Evolutionary conservation across 1,140 invertebrate genomes (phyloP).

Genomic region (Pachyrhynchus sulphureomaculatus): DNA sequence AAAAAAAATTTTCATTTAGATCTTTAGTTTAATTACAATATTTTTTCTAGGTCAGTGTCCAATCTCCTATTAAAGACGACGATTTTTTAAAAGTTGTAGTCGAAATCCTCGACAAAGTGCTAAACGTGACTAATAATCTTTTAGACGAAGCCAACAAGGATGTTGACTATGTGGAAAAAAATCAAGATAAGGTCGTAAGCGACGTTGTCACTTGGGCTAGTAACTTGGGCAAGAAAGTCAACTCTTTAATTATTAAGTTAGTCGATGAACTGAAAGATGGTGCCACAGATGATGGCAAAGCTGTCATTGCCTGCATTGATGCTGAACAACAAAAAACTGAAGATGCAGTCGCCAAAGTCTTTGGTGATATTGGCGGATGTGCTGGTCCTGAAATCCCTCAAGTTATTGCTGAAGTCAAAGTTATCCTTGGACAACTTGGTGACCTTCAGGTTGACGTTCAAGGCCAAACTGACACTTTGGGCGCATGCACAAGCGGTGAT

Average conservation of each 20-base stretch:
- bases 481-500: no score
- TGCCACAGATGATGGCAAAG: background rate
- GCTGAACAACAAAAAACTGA: conserved; percentile 6
- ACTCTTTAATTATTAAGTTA: no score
- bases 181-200: background rate
- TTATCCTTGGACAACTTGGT: no score
- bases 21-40: background rate
- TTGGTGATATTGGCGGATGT: no score
- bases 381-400: no score
- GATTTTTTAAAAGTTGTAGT: background rate
- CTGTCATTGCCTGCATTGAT: background rate
- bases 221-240: no score
- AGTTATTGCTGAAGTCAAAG: no score
- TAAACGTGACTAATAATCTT: background rate
- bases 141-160: background rate
- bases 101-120: background rate
- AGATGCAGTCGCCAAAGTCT: no score
- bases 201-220: no score
- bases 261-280: no score
- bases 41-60: background rate
- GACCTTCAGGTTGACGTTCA: no score
- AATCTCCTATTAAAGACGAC: background rate
- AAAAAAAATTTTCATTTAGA: background rate
- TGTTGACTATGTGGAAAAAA: background rate
- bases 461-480: no score